Base-by-base conservation (phyloP, 1,140 invertebrate genomes). In the Kradibia gibbosae region DNA sequence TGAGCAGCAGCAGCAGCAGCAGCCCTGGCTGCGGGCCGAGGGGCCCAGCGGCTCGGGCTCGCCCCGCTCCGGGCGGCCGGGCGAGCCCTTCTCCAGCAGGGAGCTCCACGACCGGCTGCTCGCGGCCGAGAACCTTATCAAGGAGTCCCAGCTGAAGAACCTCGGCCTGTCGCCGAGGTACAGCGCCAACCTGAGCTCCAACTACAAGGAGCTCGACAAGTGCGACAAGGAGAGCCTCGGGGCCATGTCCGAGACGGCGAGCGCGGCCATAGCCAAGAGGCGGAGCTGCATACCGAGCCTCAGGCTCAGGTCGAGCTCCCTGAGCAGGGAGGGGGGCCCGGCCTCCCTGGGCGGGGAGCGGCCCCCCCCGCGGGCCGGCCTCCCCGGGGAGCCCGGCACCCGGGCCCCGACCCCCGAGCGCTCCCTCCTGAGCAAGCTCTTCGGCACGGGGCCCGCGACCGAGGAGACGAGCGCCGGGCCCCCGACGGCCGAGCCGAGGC, bases 391-490 rank as follows among this genome's bases (percentile, higher is more conserved):
- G n/a, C n/a, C n/a, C 13, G 72, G 55, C 25, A 3, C 75, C 3
- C 82, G 83, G 0, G 31, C 80, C 0, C 0, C 72, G 7, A 91
- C 89, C 7, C 90, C 92, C 0, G 93, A 93, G 13, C 90, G 91
- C 17, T 93, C 93, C 3, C 85, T 93, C 20, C 85, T 93, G 7
- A 93, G 92, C 84, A 94, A 93, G 85, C 91, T 93, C 74, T 90
- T 93, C 84, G 89, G 90, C 10, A 85, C 89, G n/a, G n/a, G n/a
- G n/a, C n/a, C n/a, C 8, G 88, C 89, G 25, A 87, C 87, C 42
- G 85, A 82, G 22, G 82, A 88, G 72, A 74, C 90, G 86, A 85
- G 86, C 22, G 84, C 89, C 28, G 90, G 91, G 28, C 77, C 90
- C 53, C 88, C 86, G 3, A 90, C 91, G 57, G 87, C 87, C 0